phyloP scores from a whole-genome alignment of 2,797 vertebrate species.

The Taeniopygia guttata region DNA sequence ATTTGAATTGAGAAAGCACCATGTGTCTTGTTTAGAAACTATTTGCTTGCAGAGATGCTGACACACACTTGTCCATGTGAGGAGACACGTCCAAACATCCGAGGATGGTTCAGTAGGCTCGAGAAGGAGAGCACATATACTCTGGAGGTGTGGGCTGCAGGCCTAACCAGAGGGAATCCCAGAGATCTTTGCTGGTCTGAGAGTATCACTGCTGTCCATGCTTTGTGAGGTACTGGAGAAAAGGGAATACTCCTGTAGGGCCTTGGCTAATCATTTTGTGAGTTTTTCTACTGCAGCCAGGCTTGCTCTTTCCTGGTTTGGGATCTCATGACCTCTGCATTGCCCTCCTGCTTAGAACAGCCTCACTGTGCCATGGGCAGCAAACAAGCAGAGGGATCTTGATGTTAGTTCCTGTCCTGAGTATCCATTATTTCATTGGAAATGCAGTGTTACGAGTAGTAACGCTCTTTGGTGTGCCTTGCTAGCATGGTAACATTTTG shows the following conservation, averaged over 20 bases:
- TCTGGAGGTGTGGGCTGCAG: background rate
- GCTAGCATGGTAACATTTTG: background rate
- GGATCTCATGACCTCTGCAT: background rate
- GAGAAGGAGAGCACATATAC: background rate
- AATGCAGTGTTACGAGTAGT: background rate
- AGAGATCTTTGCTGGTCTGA: background rate
- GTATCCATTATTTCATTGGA: background rate
- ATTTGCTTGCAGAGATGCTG: background rate
- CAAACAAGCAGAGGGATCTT: background rate
- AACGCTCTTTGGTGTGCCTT: background rate
- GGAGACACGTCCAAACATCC: rapidly evolving
- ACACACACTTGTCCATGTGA: background rate
- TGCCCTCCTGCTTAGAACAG: background rate
- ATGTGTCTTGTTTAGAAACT: background rate
- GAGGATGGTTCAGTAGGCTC: background rate
- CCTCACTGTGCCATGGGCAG: background rate
- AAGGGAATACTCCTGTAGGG: background rate
- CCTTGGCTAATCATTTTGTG: background rate
- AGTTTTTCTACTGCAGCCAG: background rate
- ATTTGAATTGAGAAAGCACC: background rate
- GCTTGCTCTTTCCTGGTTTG: background rate
- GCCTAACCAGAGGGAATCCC: background rate
- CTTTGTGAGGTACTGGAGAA: background rate
- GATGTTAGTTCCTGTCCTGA: background rate
- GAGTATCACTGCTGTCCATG: background rate